Conservation (phyloP, 2,113 vertebrate species). For the Corythornis vintsioides region DNA sequence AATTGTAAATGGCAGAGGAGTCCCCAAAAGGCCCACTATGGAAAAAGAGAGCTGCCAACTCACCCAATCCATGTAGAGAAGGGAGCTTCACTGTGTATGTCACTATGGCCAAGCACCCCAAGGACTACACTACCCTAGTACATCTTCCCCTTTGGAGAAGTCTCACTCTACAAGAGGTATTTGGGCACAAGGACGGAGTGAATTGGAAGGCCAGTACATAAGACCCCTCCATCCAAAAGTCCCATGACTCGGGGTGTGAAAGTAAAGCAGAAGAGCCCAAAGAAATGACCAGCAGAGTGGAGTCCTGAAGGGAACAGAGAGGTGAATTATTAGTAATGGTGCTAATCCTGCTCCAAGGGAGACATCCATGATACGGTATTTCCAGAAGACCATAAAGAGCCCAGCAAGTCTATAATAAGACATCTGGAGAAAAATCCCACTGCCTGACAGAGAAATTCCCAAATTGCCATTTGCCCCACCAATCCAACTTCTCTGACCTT, state of each 20-base stretch:
- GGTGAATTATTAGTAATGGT: neutral
- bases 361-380: neutral
- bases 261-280: neutral
- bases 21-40: neutral
- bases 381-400: neutral
- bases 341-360: neutral
- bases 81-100: neutral
- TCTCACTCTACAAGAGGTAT: slow-evolving; percentile 65
- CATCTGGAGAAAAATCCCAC: neutral
- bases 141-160: slow-evolving; percentile 50
- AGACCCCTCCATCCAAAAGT: neutral
- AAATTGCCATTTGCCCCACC: too few species aligned
- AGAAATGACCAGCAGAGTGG: fast-evolving
- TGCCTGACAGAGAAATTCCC: neutral
- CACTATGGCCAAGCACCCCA: neutral
- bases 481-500: neutral
- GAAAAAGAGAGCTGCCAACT: neutral
- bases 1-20: neutral
- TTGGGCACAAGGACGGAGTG: neutral
- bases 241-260: neutral
- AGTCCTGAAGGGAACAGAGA: neutral
- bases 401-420: neutral
- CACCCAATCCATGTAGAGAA: neutral
- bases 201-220: neutral
- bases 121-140: neutral